Evolutionary conservation across 2,888 invertebrate species (phyloP).

Genomic region (Apodemia mormo): DNA sequence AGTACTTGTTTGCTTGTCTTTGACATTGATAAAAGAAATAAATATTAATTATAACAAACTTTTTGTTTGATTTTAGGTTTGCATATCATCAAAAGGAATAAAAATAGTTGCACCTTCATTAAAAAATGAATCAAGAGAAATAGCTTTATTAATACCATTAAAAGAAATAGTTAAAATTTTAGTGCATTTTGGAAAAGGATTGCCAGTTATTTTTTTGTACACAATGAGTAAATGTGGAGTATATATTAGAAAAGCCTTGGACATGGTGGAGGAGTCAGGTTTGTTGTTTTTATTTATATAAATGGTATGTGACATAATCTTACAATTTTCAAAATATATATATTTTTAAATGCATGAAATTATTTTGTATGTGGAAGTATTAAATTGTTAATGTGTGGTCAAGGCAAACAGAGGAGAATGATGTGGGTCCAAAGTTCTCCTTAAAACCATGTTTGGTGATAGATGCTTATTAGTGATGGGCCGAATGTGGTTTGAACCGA

Average conservation of each 20-base stretch:
- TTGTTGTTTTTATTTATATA: slow-evolving; percentile 21
- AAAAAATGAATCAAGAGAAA: slow-evolving; percentile 76
- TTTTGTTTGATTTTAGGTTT: slow-evolving; percentile 64
- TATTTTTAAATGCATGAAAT: no score
- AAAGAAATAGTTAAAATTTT: slow-evolving; percentile 88
- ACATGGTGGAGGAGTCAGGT: slow-evolving; percentile 84
- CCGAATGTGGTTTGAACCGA: no score
- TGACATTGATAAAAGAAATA: no score
- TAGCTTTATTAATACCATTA: slow-evolving; percentile 85
- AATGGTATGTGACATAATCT: no score
- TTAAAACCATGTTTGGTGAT: no score
- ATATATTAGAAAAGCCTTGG: slow-evolving; percentile 85
- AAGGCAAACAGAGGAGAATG: no score
- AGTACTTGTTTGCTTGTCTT: no score
- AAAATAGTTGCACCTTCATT: slow-evolving; percentile 83
- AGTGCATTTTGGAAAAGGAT: slow-evolving; percentile 87
- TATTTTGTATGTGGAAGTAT: no score
- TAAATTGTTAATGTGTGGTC: no score
- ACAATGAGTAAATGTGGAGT: slow-evolving; percentile 85
- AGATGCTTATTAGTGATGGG: no score
- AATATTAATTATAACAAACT: not conserved
- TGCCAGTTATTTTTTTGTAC: slow-evolving; percentile 91
- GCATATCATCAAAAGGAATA: slow-evolving; percentile 81
- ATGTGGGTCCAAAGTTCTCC: no score
- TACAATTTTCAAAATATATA: no score